Percentiles rank a stretch among this genome's conserved stretches.
Evolutionary conservation across 1,140 invertebrate species (phyloP).

Genomic region (Brachionus rubens): DNA sequence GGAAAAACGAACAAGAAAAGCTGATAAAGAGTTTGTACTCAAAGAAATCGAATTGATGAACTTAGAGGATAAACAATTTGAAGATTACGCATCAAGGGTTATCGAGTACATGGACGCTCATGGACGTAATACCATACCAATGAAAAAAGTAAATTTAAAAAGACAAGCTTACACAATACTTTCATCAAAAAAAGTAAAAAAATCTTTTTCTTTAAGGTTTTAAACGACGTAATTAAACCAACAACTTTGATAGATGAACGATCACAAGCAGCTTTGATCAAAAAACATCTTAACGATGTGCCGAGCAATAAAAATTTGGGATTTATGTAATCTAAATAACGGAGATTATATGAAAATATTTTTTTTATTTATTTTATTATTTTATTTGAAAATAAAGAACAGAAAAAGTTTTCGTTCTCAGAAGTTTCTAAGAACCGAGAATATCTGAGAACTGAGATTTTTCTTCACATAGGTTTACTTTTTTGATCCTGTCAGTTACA

Average conservation of each 20-base stretch:
- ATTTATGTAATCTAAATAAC: slow-evolving; percentile 29
- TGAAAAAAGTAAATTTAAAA: slow-evolving; percentile 52
- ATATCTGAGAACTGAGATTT: no score
- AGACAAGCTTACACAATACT: no score
- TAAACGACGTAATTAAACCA: slow-evolving; percentile 29
- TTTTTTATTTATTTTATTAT: slow-evolving; percentile 10
- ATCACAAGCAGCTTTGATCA: slow-evolving; percentile 33
- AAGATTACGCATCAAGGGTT: slow-evolving; percentile 54
- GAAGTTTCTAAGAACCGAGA: no score
- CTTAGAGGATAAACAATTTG: slow-evolving; percentile 41
- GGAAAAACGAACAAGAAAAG: slow-evolving; percentile 19
- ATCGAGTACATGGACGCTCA: slow-evolving; percentile 58
- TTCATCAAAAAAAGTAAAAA: no score
- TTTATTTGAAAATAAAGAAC: background rate
- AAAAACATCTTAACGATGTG: slow-evolving; percentile 37
- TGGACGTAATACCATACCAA: slow-evolving; percentile 57
- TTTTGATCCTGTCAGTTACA: no score
- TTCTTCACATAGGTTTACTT: no score
- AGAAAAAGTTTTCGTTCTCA: no score
- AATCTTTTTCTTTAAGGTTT: background rate
- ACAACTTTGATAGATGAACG: slow-evolving; percentile 8
- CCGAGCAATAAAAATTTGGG: slow-evolving; percentile 46
- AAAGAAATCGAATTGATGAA: slow-evolving; percentile 28
- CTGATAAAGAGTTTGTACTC: slow-evolving; percentile 26
- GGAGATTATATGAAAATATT: background rate